Evolutionary conservation across 1,140 invertebrate genomes (phyloP).

Genomic region (Bactericera cockerelli): DNA sequence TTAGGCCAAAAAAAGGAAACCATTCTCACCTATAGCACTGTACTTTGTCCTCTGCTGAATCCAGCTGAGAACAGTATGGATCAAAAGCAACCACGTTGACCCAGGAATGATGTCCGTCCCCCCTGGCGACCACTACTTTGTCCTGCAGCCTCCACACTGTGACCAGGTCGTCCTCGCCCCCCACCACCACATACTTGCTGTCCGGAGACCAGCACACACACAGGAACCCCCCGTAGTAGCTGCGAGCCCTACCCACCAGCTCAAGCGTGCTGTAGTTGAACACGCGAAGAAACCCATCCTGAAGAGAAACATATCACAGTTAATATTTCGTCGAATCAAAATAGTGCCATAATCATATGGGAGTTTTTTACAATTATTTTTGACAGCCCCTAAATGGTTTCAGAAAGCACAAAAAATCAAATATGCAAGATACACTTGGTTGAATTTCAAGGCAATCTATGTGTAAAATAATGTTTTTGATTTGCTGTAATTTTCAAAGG

Average conservation of each 20-base stretch:
- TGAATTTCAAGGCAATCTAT: too few species aligned
- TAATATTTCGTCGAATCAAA: too few species aligned
- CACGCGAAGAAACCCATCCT: constrained; percentile 91
- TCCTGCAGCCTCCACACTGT: constrained; percentile 94
- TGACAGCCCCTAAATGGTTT: too few species aligned
- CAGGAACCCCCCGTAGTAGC: constrained; percentile 90
- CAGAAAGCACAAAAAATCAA: too few species aligned
- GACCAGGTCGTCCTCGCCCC: constrained; percentile 96
- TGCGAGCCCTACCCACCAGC: constrained; percentile 71
- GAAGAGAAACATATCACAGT: too few species aligned
- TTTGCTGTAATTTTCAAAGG: too few species aligned
- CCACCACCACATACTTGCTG: constrained; percentile 85
- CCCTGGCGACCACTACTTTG: constrained; percentile 82
- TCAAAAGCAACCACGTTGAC: constrained; percentile 95
- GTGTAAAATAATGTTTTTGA: too few species aligned
- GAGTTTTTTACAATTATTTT: too few species aligned
- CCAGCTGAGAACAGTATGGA: constrained; percentile 45
- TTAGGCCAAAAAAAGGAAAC: too few species aligned
- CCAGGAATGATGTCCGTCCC: constrained; percentile 91
- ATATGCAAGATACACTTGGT: too few species aligned
- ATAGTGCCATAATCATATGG: too few species aligned
- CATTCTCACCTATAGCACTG: not conserved
- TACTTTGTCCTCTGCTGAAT: not conserved
- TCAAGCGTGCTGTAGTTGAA: constrained; percentile 98
- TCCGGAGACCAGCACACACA: constrained; percentile 98